phyloP scores from a whole-genome alignment of 1,140 invertebrate genomes.

The Drosophila lini region DNA sequence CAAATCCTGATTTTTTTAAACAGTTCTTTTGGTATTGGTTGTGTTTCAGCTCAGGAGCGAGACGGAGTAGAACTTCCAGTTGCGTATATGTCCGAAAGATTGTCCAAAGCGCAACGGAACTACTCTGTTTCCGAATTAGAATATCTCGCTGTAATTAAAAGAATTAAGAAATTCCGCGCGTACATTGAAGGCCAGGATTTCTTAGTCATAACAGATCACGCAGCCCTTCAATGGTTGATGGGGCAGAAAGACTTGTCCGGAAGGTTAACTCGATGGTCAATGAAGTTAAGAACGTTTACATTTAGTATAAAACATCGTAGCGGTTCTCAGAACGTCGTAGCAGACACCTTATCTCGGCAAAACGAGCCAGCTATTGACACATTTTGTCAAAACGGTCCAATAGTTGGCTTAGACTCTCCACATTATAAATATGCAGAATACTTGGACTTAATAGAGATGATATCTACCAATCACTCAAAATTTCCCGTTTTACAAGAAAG shows the following conservation, averaged over 20 bases:
- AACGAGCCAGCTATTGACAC: neutral
- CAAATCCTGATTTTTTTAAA: neutral
- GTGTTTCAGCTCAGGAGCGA: neutral
- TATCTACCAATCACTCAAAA: too few relatives aligned
- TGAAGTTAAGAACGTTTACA: neutral
- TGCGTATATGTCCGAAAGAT: neutral
- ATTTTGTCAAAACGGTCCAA: neutral
- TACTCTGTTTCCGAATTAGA: neutral
- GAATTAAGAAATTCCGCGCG: neutral
- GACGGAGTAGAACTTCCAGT: neutral
- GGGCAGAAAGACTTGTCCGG: neutral
- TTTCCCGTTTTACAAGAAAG: too few relatives aligned
- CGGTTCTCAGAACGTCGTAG: neutral
- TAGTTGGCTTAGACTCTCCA: neutral
- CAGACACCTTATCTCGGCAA: too few relatives aligned
- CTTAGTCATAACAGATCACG: neutral
- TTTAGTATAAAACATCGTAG: neutral
- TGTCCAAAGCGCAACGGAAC: neutral
- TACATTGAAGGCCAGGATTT: neutral
- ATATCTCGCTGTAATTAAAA: neutral
- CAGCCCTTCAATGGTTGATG: too few relatives aligned
- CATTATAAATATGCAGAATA: neutral
- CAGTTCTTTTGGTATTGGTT: neutral
- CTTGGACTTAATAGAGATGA: neutral
- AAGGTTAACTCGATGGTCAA: neutral